Conservation (phyloP, 2,797 vertebrate species). For the Pteropus rufus region DNA sequence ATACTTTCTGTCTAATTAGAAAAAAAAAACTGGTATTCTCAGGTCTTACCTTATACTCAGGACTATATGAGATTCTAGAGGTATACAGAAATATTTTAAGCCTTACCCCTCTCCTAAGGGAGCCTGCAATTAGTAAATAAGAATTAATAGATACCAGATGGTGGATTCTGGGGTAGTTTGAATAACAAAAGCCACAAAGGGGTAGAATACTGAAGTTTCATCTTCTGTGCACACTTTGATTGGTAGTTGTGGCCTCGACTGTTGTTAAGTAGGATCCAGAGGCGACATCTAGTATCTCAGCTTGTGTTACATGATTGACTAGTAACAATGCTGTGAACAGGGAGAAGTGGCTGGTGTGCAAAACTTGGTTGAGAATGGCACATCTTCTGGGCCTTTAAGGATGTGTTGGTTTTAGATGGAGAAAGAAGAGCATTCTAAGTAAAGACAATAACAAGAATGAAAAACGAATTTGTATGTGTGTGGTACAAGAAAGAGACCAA, state of each 20-base stretch:
- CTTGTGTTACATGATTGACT: background rate
- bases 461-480: background rate
- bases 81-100: background rate
- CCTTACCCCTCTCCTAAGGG: background rate
- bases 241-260: background rate
- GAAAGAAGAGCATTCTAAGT: background rate
- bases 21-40: background rate
- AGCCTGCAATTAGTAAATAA: background rate
- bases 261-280: background rate
- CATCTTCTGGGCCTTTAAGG: background rate
- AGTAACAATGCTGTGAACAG: background rate
- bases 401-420: background rate
- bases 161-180: background rate
- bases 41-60: background rate
- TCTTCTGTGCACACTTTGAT: background rate
- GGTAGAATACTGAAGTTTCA: background rate
- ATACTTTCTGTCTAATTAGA: background rate
- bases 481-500: background rate
- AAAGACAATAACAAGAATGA: background rate
- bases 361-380: background rate
- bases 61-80: background rate
- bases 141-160: background rate
- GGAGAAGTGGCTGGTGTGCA: background rate
- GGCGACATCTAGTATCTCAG: background rate
- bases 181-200: background rate